phyloP scores from a whole-genome alignment of 2,797 vertebrate genomes.

The Centroberyx gerrardi region DNA sequence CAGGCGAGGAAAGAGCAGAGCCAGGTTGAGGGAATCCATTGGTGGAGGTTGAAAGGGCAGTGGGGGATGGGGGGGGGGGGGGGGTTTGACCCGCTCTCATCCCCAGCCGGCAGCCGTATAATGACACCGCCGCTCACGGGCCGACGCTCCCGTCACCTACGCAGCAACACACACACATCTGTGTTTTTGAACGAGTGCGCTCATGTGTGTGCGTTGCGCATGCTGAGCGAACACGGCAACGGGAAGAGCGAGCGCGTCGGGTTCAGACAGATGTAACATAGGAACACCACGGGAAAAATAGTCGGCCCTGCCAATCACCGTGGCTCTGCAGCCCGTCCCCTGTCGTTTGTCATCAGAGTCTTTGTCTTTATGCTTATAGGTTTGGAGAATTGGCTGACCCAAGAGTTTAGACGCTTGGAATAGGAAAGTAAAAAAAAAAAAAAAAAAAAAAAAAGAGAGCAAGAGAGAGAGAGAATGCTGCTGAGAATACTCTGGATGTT shows the following conservation, averaged over 20 bases:
- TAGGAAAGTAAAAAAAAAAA: not conserved
- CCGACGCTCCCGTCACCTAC: not conserved
- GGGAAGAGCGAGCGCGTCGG: slow-evolving; percentile 5
- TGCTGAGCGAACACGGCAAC: no score
- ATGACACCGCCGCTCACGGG: slow-evolving; percentile 18
- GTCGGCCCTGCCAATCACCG: slow-evolving; percentile 35
- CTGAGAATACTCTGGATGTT: no score
- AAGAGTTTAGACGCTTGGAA: slow-evolving; percentile 35
- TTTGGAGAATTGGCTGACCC: slow-evolving; percentile 66
- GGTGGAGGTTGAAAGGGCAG: slow-evolving; percentile 47
- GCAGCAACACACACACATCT: not conserved
- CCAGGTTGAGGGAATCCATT: slow-evolving; percentile 39
- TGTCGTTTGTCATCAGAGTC: slow-evolving; percentile 54
- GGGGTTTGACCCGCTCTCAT: slow-evolving; percentile 40
- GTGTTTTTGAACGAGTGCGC: slow-evolving; percentile 14
- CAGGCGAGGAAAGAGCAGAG: slow-evolving; percentile 32
- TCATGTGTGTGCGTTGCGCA: not conserved
- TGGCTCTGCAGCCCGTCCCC: slow-evolving; percentile 9
- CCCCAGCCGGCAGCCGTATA: slow-evolving; percentile 34
- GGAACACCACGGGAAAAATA: slow-evolving; percentile 54
- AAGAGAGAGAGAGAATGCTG: not conserved
- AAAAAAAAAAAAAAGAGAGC: not conserved
- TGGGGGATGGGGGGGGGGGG: slow-evolving; percentile 2
- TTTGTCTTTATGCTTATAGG: slow-evolving; percentile 13
- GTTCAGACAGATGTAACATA: slow-evolving; percentile 23